Conservation (phyloP, 2,113 vertebrate species). For the Hyla sarda region DNA sequence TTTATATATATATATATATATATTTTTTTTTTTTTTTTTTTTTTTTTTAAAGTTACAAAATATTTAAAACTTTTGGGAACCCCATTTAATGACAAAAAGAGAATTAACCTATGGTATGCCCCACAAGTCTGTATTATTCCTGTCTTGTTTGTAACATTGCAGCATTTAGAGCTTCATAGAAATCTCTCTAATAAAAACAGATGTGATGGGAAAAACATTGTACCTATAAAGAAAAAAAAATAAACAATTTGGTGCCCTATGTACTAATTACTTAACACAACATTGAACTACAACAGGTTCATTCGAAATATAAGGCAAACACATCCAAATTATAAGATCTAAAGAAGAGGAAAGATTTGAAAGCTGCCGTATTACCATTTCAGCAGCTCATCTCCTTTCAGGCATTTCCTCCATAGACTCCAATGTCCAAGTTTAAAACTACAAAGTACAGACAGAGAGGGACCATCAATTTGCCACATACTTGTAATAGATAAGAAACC, state of each 20-base stretch:
- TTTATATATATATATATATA: no score
- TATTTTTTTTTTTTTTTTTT: no score
- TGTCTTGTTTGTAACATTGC: background rate
- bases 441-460: slow-evolving; percentile 71
- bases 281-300: background rate
- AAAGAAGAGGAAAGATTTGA: slow-evolving; percentile 77
- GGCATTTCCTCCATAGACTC: slow-evolving; percentile 72
- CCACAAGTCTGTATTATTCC: no score
- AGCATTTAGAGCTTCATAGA: background rate
- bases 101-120: no score
- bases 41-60: no score
- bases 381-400: slow-evolving; percentile 76
- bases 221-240: background rate
- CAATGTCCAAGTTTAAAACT: slow-evolving; percentile 78
- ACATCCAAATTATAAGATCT: slow-evolving; percentile 70
- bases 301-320: slow-evolving; percentile 63
- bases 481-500: slow-evolving; percentile 80
- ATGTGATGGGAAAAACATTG: background rate
- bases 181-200: background rate
- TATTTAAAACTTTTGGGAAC: no score
- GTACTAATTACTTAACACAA: background rate
- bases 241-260: background rate
- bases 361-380: slow-evolving; percentile 72
- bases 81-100: no score
- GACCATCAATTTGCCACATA: slow-evolving; percentile 71